Percentiles rank a stretch among this genome's conserved stretches.
These are phyloP conservation scores for Drosophila borborema DNA, from an alignment of 2,888 invertebrate species.

Conservation along the genomic window DNA sequence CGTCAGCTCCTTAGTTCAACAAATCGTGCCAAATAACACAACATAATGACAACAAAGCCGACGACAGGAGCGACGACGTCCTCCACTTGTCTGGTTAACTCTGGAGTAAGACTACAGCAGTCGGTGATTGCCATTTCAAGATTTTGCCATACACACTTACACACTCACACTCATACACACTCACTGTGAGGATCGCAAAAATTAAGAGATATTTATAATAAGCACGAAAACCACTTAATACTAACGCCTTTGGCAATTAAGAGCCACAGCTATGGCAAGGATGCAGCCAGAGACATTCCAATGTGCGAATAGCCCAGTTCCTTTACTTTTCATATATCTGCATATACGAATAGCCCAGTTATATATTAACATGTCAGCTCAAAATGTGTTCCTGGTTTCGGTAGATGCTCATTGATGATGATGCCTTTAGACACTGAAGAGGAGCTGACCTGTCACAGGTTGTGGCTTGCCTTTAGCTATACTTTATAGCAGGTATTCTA, in stretches of 20 bases:
- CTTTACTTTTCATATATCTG: slow-evolving; percentile 25
- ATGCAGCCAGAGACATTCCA: slow-evolving; percentile 60
- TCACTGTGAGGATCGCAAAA: slow-evolving; percentile 70
- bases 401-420: slow-evolving; percentile 3
- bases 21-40: slow-evolving; percentile 83
- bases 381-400: slow-evolving; percentile 5
- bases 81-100: slow-evolving; percentile 69
- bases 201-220: slow-evolving; percentile 85
- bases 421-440: background rate
- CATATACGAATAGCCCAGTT: background rate
- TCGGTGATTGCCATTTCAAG: slow-evolving; percentile 81
- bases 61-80: slow-evolving; percentile 68
- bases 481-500: background rate
- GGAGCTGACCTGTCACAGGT: background rate
- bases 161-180: slow-evolving; percentile 28
- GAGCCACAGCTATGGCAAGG: slow-evolving; percentile 60
- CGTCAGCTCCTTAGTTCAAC: slow-evolving; percentile 72
- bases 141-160: slow-evolving; percentile 64
- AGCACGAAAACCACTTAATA: slow-evolving; percentile 85
- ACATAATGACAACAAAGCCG: slow-evolving; percentile 81
- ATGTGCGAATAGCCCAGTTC: slow-evolving; percentile 39
- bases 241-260: slow-evolving; percentile 85
- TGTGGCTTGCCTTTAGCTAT: background rate
- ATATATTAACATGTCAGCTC: background rate
- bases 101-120: slow-evolving; percentile 39